Conservation (phyloP, 2,797 vertebrate genomes). For the Cryptoblepharus egeriae region DNA sequence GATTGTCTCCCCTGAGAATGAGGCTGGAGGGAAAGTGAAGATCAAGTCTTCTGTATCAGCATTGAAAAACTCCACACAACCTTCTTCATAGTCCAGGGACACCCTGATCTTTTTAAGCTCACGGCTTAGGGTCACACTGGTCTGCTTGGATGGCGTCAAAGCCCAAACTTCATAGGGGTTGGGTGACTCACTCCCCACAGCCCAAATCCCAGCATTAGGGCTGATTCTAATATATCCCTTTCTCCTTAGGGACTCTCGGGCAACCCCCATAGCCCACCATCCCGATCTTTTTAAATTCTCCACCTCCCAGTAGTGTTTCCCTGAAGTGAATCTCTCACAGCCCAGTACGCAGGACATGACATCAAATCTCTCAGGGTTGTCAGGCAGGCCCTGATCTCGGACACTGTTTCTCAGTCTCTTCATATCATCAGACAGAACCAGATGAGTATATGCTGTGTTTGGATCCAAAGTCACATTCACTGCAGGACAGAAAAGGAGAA, state of each 20-base stretch:
- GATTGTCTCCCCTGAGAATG: background rate
- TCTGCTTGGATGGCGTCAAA: background rate
- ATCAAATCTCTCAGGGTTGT: background rate
- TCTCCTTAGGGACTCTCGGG: background rate
- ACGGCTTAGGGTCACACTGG: accelerated
- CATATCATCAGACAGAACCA: background rate
- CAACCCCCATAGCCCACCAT: background rate
- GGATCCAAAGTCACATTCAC: slow-evolving; percentile 3
- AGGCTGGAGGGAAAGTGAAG: background rate
- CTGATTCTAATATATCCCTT: background rate
- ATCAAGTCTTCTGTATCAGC: accelerated
- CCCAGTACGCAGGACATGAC: background rate
- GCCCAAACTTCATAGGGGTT: accelerated
- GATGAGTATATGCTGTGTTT: background rate
- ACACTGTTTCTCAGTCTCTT: background rate
- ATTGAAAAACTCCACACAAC: background rate
- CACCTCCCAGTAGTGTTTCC: background rate
- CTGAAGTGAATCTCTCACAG: background rate
- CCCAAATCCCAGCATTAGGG: background rate
- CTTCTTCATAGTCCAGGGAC: background rate
- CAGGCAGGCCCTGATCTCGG: background rate
- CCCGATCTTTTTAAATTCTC: background rate
- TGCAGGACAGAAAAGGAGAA: background rate
- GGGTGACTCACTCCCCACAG: background rate
- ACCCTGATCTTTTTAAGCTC: background rate